Percentiles rank a stretch among this genome's conserved stretches.
Conservation (phyloP, 2,888 invertebrate genomes). For the Acanthoscelides obtectus region DNA sequence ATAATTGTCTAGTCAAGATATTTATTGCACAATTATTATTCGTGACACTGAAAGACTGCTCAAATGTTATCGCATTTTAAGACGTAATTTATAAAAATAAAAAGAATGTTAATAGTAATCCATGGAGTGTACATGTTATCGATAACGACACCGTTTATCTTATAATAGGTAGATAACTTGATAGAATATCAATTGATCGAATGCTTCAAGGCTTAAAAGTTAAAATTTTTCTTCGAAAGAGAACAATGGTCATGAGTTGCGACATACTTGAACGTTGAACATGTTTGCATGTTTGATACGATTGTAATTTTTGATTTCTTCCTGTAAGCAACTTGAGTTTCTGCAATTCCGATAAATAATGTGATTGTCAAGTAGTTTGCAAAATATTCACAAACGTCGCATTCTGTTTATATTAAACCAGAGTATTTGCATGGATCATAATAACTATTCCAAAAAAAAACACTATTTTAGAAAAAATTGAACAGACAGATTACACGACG, state of each 20-base stretch:
- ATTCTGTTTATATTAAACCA: no score
- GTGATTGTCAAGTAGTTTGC: no score
- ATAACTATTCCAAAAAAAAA: no score
- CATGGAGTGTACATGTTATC: not conserved
- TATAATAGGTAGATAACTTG: not conserved
- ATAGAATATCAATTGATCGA: not conserved
- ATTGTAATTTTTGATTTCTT: not conserved
- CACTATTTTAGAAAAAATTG: no score
- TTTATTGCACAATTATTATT: not conserved
- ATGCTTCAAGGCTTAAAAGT: not conserved
- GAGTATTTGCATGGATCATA: no score
- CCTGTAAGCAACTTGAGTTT: no score
- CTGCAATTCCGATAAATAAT: no score
- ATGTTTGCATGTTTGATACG: not conserved
- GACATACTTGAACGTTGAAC: not conserved
- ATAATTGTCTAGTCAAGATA: not conserved
- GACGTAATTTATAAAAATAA: not conserved
- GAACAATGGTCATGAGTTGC: not conserved
- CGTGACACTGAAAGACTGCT: not conserved
- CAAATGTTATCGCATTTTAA: not conserved
- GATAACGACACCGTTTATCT: not conserved
- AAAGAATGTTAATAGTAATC: not conserved
- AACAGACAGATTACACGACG: no score
- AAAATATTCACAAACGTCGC: no score
- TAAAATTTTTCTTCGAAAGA: not conserved